These are phyloP conservation scores for Ibidorhyncha struthersii DNA, from an alignment of 2,113 vertebrate species.

Conservation along the genomic window DNA sequence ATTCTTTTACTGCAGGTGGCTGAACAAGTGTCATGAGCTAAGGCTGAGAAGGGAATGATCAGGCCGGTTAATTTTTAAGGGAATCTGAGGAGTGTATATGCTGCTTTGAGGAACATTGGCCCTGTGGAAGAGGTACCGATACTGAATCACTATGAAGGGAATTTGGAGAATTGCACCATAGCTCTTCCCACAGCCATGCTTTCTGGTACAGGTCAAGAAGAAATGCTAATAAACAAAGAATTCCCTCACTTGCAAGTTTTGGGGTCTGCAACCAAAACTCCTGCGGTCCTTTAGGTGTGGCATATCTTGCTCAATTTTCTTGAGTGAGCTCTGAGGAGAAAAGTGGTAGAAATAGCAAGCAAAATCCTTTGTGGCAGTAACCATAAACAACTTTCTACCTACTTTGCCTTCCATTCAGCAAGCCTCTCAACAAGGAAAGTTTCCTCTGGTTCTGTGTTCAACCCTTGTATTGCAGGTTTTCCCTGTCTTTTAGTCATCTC, in stretches of 20 bases:
- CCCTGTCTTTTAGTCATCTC: background rate
- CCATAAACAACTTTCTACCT: background rate
- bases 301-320: background rate
- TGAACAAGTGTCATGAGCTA: background rate
- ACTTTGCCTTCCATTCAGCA: background rate
- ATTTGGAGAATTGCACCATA: background rate
- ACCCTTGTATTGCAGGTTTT: background rate
- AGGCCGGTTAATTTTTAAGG: background rate
- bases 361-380: background rate
- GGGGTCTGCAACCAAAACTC: background rate
- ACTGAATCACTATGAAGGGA: background rate
- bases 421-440: background rate
- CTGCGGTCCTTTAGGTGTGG: background rate
- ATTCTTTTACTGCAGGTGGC: background rate
- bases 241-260: background rate
- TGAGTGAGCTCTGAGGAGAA: background rate
- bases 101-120: background rate
- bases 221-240: background rate
- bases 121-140: background rate
- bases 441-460: background rate
- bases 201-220: background rate
- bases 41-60: background rate
- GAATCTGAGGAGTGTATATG: fast-evolving
- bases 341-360: background rate
- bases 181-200: background rate